Base-by-base conservation (phyloP, 2,113 vertebrate species). In the Chinchilla lanigera region DNA sequence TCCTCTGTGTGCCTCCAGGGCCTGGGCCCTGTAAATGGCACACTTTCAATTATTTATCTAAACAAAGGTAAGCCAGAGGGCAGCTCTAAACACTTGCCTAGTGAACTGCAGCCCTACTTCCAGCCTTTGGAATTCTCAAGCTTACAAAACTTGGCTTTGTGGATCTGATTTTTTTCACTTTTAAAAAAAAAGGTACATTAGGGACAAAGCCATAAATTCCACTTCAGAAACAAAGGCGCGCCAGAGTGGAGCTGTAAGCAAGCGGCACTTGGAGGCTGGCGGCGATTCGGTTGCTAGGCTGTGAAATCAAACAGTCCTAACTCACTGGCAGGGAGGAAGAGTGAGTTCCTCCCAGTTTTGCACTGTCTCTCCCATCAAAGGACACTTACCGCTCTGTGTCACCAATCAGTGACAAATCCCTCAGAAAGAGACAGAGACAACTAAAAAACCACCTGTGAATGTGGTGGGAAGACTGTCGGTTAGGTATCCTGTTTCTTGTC, bases 31-130 rank as follows among this genome's bases (percentile, higher is more conserved):
- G 96, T 90, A 97, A 98, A 97, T 5, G 28, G 98, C 97, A 97
- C 96, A 89, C 89, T 93, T 98, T 98, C 98, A 98, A 77, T 97
- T 98, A 98, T 98, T 98, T 98, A 97, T 98, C 98, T 97, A 98
- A 98, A 97, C 97, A 98, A 98, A 98, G 98, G 98, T 98, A 98
- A 99, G 98, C 98, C 98, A 98, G 98, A 98, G 98, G 98, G 97
- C 98, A 98, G 88, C 60, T 19, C 86, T 96, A 94, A 98, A 97
- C 94, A 87, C 94, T 90, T 33, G 86, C 94, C 91, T 95, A 96
- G 92, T 97, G 97, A 97, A 86, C 90, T 93, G 19, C 78, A 96
- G 94, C 86, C 90, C 80, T 83, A 54, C 60, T 82, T 96, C 33
- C 82, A 95, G 96, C 71, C 97, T 87, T 90, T 97, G 94, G 94